Evolutionary conservation across 1,140 invertebrate species (phyloP).

Genomic region (Hylyphantes graminicola): DNA sequence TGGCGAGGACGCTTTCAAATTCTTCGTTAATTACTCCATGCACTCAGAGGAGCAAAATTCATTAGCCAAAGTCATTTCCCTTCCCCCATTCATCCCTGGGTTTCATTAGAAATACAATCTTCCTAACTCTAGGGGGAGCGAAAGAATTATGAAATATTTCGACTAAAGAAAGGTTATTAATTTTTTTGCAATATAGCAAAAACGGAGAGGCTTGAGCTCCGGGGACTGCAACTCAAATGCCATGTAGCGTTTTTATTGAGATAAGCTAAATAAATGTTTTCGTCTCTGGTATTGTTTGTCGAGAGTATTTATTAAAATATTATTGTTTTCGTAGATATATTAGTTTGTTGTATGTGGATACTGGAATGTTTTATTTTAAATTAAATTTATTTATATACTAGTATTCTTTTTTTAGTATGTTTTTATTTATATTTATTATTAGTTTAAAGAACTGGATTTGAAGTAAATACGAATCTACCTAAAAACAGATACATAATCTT

Average conservation of each 20-base stretch:
- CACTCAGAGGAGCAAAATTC: slow-evolving; percentile 58
- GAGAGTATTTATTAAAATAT: neutral
- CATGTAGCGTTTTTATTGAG: slow-evolving; percentile 17
- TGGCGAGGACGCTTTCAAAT: slow-evolving; percentile 55
- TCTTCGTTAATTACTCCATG: slow-evolving; percentile 56
- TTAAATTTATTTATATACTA: too few species aligned
- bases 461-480: too few species aligned
- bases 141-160: slow-evolving; percentile 44
- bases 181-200: neutral
- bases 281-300: neutral
- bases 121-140: slow-evolving; percentile 11
- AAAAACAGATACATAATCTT: too few species aligned
- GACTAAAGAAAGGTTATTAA: slow-evolving; percentile 15
- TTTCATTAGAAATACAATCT: slow-evolving; percentile 56
- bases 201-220: neutral
- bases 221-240: slow-evolving; percentile 17
- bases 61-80: slow-evolving; percentile 58
- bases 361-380: too few species aligned
- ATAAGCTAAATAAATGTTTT: slow-evolving; percentile 9
- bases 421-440: too few species aligned
- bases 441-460: too few species aligned
- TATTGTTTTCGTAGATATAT: too few species aligned
- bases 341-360: too few species aligned
- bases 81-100: slow-evolving; percentile 27
- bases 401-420: too few species aligned